Evolutionary conservation across 1,140 invertebrate genomes (phyloP).

Genomic region (Drosophila tsacasi): DNA sequence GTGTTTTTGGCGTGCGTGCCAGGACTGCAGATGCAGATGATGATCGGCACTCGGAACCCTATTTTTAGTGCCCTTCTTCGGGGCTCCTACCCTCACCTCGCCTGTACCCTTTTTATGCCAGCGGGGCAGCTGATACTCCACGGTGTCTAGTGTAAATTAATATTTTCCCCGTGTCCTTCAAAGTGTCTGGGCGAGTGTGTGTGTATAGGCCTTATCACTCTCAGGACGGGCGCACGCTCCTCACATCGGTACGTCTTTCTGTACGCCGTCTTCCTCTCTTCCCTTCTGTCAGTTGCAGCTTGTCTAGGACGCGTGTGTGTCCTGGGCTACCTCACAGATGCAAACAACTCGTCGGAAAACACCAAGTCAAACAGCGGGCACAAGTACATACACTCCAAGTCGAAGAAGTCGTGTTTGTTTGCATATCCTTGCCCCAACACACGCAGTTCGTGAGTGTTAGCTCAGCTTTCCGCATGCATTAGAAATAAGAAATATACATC

Average conservation of each 20-base stretch:
- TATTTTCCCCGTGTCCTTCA: conserved; percentile 66
- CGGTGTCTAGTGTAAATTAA: conserved; percentile 70
- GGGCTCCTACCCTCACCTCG: background rate
- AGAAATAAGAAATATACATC: conserved; percentile 48
- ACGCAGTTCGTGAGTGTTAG: conserved; percentile 44
- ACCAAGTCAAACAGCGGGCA: background rate
- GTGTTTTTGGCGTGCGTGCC: conserved; percentile 62
- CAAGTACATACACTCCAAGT: background rate
- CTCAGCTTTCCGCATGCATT: conserved; percentile 62
- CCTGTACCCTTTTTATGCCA: conserved; percentile 51
- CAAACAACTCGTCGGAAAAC: background rate
- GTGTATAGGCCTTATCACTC: conserved; percentile 58
- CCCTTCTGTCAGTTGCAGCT: conserved; percentile 61
- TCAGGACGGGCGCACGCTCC: conserved; percentile 66
- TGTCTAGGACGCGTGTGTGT: conserved; percentile 70
- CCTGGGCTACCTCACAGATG: conserved; percentile 65
- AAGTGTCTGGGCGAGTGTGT: conserved; percentile 8
- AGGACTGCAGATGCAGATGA: conserved; percentile 60
- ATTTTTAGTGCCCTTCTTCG: conserved; percentile 9
- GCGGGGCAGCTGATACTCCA: conserved; percentile 59
- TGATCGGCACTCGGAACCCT: background rate
- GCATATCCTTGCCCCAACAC: conserved; percentile 51
- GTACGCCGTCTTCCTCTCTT: conserved; percentile 15
- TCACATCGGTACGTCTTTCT: conserved; percentile 65
- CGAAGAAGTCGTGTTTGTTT: conserved; percentile 50